A percentile compares a stretch with the other conserved stretches of the same genome.
phyloP scores from a whole-genome alignment of 2,888 invertebrate genomes.

The Anthophora plumipes region DNA sequence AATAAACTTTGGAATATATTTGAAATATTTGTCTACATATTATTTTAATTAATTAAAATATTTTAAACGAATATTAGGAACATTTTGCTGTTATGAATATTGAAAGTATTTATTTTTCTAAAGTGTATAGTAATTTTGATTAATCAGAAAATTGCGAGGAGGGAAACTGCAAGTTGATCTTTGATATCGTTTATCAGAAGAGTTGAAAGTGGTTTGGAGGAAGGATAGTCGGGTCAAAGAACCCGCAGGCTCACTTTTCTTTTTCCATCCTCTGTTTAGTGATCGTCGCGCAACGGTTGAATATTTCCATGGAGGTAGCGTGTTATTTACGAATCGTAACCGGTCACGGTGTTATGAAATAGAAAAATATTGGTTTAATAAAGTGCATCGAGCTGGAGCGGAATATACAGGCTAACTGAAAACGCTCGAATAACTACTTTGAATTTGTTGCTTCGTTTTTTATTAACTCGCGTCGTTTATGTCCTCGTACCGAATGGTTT shows the following conservation, averaged over 20 bases:
- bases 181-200: constrained; percentile 18
- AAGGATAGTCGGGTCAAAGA: constrained; percentile 74
- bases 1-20: too few relatives aligned
- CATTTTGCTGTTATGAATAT: too few relatives aligned
- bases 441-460: constrained; percentile 4
- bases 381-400: background rate
- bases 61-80: too few relatives aligned
- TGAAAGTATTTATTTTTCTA: too few relatives aligned
- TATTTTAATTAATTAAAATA: too few relatives aligned
- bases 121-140: too few relatives aligned
- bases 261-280: constrained; percentile 36
- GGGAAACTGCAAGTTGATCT: too few relatives aligned
- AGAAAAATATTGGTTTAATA: constrained; percentile 35
- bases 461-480: background rate
- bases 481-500: too few relatives aligned
- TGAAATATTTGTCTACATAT: too few relatives aligned
- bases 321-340: constrained; percentile 28
- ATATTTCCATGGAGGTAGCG: background rate
- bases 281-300: background rate
- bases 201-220: constrained; percentile 48
- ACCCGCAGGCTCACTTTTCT: constrained; percentile 53
- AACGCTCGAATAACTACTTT: background rate
- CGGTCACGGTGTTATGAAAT: background rate
- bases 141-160: too few relatives aligned
- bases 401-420: background rate